Evolutionary conservation across 2,797 vertebrate species (phyloP).

Genomic region (Anguilla pacifica): DNA sequence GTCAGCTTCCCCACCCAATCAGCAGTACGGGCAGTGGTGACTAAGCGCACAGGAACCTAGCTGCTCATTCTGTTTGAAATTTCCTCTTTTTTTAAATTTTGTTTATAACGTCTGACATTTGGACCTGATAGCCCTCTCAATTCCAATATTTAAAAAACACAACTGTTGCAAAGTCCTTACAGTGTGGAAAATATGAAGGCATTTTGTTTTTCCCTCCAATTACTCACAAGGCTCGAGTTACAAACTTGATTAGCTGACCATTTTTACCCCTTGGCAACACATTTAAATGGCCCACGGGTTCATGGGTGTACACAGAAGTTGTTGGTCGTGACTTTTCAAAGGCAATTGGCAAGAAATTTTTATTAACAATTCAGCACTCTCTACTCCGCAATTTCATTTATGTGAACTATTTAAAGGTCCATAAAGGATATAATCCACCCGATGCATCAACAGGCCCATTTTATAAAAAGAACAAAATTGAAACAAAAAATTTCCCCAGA

Average conservation of each 20-base stretch:
- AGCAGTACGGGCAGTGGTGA: neutral
- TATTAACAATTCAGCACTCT: conserved; percentile 13
- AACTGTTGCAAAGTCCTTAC: conserved; percentile 7
- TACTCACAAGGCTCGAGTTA: neutral
- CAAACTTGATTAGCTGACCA: neutral
- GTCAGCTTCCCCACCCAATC: neutral
- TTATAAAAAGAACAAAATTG: neutral
- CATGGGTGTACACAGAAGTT: neutral
- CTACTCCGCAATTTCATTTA: conserved; percentile 1
- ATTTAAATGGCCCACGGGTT: neutral
- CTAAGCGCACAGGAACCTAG: conserved; percentile 2
- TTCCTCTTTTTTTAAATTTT: neutral
- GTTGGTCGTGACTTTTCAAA: neutral
- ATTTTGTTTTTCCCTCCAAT: conserved; percentile 7
- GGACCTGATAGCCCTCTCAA: neutral
- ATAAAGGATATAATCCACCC: neutral
- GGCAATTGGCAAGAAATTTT: neutral
- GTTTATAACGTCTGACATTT: conserved; percentile 2
- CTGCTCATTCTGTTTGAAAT: neutral
- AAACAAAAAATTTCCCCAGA: neutral
- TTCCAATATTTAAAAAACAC: neutral
- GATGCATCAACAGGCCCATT: neutral
- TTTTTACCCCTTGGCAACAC: neutral
- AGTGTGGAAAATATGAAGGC: conserved; percentile 14
- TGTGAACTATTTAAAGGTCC: neutral